A percentile compares a stretch with the other conserved stretches of the same genome.
These are phyloP conservation scores for Chaetophractus vellerosus DNA, from an alignment of 2,797 vertebrate species.

Conservation along the genomic window DNA sequence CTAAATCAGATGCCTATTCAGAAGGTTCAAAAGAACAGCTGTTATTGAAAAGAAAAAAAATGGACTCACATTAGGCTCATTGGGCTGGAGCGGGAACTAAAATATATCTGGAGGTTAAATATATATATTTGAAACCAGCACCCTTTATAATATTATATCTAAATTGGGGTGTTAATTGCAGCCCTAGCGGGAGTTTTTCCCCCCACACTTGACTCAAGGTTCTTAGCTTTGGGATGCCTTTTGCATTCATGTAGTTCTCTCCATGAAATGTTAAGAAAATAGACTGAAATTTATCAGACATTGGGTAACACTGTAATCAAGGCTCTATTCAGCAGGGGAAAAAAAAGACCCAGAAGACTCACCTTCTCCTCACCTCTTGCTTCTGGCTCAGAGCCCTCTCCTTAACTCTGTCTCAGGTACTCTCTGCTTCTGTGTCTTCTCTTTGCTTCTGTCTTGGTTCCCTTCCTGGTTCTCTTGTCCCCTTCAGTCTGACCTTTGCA, in stretches of 20 bases:
- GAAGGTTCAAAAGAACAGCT: constrained; percentile 75
- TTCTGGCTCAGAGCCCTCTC: constrained; percentile 87
- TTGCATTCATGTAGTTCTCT: constrained; percentile 61
- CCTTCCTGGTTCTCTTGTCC: constrained; percentile 51
- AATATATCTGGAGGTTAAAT: constrained; percentile 78
- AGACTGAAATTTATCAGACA: constrained; percentile 71
- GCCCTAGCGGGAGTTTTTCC: neutral
- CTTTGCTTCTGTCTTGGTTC: constrained; percentile 66
- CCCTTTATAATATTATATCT: constrained; percentile 6
- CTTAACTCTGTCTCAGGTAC: constrained; percentile 86
- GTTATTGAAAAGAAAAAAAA: neutral
- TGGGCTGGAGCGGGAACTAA: constrained; percentile 73
- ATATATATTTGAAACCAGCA: constrained; percentile 46
- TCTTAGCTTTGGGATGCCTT: constrained; percentile 64
- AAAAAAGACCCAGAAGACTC: constrained; percentile 85
- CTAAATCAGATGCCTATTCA: constrained; percentile 61
- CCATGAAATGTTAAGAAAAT: constrained; percentile 77
- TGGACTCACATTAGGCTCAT: constrained; percentile 68
- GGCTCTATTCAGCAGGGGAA: constrained; percentile 89
- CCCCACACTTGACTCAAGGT: constrained; percentile 69
- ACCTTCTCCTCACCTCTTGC: constrained; percentile 86
- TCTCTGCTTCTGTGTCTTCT: constrained; percentile 77
- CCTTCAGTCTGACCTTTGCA: neutral
- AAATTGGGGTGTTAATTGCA: neutral
- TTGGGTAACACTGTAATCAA: constrained; percentile 79